phyloP scores from a whole-genome alignment of 2,113 vertebrate species.

The Sander vitreus region DNA sequence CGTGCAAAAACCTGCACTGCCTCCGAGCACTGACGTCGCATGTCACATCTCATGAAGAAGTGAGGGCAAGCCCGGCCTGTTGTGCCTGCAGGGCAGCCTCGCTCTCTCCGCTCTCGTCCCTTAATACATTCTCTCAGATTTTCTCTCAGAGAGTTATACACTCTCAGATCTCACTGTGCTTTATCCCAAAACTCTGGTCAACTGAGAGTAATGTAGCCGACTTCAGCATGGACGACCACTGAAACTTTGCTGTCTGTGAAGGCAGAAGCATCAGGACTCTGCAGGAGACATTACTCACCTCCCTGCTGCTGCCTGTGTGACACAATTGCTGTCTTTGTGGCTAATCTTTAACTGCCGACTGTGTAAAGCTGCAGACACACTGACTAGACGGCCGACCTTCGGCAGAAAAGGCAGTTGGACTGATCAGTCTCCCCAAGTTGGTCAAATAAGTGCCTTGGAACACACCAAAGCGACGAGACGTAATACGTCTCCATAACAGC shows the following conservation, averaged over 20 bases:
- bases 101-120: not conserved
- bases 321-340: conserved; percentile 16
- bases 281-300: conserved; percentile 35
- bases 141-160: too few species aligned
- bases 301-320: conserved; percentile 24
- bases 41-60: conserved; percentile 18
- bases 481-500: too few species aligned
- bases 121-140: not conserved
- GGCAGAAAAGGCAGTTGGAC: too few species aligned
- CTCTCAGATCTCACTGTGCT: not conserved
- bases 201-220: conserved; percentile 3
- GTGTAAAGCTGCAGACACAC: not conserved
- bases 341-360: conserved; percentile 58
- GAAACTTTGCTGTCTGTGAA: conserved; percentile 1
- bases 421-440: too few species aligned
- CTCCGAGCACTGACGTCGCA: not conserved
- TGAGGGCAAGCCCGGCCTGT: conserved; percentile 7
- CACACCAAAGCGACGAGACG: too few species aligned
- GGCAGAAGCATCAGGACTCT: conserved; percentile 28
- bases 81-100: not conserved
- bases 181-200: conserved; percentile 21
- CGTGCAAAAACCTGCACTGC: conserved; percentile 25
- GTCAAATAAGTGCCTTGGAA: too few species aligned
- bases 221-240: conserved; percentile 1
- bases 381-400: too few species aligned